A percentile compares a stretch with the other conserved stretches of the same genome.
phyloP scores from a whole-genome alignment of 2,797 vertebrate species.

The Chelon auratus region DNA sequence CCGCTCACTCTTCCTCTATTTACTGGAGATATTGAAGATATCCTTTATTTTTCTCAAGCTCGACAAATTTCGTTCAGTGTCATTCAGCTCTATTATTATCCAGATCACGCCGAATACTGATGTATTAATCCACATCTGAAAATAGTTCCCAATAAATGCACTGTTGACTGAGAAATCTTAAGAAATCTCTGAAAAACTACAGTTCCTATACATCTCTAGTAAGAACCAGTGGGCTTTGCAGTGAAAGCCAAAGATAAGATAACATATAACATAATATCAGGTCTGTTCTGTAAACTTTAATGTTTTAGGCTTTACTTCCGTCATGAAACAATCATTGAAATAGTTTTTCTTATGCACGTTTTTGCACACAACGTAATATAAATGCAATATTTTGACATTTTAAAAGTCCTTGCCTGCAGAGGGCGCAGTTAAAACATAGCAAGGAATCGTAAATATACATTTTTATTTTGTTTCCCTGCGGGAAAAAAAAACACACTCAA shows the following conservation, averaged over 20 bases:
- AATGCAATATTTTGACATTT: background rate
- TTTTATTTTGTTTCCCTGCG: background rate
- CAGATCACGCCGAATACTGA: background rate
- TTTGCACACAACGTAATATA: background rate
- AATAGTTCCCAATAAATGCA: no score
- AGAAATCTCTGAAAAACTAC: no score
- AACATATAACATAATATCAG: no score
- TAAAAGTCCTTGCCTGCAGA: background rate
- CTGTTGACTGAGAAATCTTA: no score
- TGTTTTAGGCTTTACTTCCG: no score
- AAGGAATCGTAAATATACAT: background rate
- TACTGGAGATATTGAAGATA: conserved; percentile 5
- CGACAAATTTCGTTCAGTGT: background rate
- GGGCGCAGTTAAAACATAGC: background rate
- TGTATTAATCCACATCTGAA: no score
- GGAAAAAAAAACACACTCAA: background rate
- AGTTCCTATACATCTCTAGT: no score
- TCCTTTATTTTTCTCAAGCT: background rate
- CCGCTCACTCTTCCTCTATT: background rate
- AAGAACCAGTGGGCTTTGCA: no score
- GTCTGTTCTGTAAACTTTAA: no score
- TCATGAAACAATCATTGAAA: no score
- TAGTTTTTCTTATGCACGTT: no score
- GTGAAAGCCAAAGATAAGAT: no score
- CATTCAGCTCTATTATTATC: background rate